Percentiles rank a stretch among this genome's conserved stretches.
Conservation (phyloP, 2,113 vertebrate genomes). For the Sinocyclocheilus grahami region DNA sequence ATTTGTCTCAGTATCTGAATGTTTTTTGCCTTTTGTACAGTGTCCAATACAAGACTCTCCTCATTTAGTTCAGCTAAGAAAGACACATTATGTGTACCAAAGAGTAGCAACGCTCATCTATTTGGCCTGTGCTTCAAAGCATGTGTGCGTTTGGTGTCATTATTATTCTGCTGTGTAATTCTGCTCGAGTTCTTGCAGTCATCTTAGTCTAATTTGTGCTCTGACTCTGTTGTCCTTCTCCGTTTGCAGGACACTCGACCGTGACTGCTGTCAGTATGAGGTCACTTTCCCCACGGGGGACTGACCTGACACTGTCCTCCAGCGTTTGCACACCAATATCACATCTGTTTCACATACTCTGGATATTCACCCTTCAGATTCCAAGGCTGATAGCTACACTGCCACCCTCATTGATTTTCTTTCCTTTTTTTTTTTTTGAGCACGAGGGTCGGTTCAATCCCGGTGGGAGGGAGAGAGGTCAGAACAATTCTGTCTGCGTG, state of each 20-base stretch:
- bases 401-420: constrained; percentile 45
- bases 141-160: neutral
- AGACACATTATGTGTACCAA: constrained; percentile 35
- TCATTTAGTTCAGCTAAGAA: constrained; percentile 37
- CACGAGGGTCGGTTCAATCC: constrained; percentile 12
- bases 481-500: neutral
- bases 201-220: constrained; percentile 10
- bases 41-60: constrained; percentile 4
- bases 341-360: neutral
- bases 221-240: constrained; percentile 4
- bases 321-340: neutral
- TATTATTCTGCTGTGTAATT: neutral
- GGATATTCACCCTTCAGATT: constrained; percentile 25
- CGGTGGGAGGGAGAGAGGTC: neutral
- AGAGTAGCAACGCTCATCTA: constrained; percentile 6
- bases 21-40: constrained; percentile 28
- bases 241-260: neutral
- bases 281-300: neutral
- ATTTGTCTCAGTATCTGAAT: constrained; percentile 46
- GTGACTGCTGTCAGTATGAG: constrained; percentile 33
- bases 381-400: constrained; percentile 42
- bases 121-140: constrained; percentile 2
- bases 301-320: constrained; percentile 7
- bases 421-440: neutral
- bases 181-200: constrained; percentile 3